Evolutionary conservation across 2,888 invertebrate species (phyloP), one percentile per base, ranked within the genome.

Genomic region (Cheiracanthium punctorium): DNA sequence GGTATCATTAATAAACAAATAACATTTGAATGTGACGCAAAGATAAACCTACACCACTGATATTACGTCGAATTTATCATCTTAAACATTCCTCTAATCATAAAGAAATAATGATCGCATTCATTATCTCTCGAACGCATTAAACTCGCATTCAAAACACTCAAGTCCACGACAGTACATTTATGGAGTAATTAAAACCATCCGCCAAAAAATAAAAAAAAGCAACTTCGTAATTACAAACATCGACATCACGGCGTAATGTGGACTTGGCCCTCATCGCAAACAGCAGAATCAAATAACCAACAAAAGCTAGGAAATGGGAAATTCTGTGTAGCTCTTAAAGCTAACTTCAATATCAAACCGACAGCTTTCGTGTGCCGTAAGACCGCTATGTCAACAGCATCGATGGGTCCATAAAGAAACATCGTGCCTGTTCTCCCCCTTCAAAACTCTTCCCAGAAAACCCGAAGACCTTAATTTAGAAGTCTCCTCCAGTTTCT

Each of bases 371-470:
- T 85, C 85, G 80, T 48, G 75, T 75, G 85, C 80, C 65, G 74
- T 86, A 86, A 86, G 80, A 71, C 70, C 64, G 80, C 85, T 80
- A 86, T 86, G 85, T 86, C 85, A 85, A 85, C 85, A 85, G 80
- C 85, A 75, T 65, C 73, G 80, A 86, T 64, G 71, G 70, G 67
- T 75, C 85, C 58, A 86, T 86, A 86, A 86, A 86, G 80, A 75
- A 80, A 67, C 85, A 86, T 80, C 85, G 85, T 86, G 85, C 80
- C 65, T 65, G 74, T 75, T 85, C 70, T 67, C 73, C 71, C 75
- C 64, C 75, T 75, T 80, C 80, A 74, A 75, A 85, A 79, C 80
- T 80, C 74, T 80, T 29, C 70, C 20, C 33, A 76, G 70, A 72
- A n/a, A 84, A 58, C 75, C 72, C 37, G 72, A 33, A 72, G 74